phyloP scores from a whole-genome alignment of 64 coral and sea anemone species.

The Pocillopora damicornis region DNA sequence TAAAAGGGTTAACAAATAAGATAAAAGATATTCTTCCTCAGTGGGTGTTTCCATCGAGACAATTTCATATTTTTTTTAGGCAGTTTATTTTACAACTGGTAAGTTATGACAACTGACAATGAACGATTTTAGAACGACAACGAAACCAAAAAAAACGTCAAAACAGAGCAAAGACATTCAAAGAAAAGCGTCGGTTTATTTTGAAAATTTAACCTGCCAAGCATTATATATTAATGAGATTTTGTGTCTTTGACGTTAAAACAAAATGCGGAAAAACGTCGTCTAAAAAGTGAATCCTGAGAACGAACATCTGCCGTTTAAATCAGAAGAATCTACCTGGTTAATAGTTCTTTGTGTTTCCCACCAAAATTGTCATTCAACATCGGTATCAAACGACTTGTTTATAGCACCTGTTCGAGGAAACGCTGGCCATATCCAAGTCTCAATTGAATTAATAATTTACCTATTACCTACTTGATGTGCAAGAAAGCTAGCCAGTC shows the following conservation, averaged over 20 bases:
- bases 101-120: neutral
- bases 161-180: neutral
- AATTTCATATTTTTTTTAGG: no score
- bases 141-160: neutral
- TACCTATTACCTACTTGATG: neutral
- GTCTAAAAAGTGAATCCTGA: no score
- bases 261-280: neutral
- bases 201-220: constrained; percentile 9
- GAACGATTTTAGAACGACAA: neutral
- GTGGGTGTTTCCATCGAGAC: no score
- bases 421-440: neutral
- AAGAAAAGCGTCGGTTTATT: neutral
- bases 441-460: neutral
- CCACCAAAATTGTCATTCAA: no score
- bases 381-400: no score
- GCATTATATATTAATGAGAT: constrained; percentile 20
- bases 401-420: neutral
- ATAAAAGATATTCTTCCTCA: no score
- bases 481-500: neutral
- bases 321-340: no score
- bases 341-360: no score
- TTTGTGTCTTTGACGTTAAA: neutral
- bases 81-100: neutral
- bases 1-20: no score
- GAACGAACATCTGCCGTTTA: no score